Base-by-base conservation (phyloP, 2,888 invertebrate genomes). In the Morpho helenor region DNA sequence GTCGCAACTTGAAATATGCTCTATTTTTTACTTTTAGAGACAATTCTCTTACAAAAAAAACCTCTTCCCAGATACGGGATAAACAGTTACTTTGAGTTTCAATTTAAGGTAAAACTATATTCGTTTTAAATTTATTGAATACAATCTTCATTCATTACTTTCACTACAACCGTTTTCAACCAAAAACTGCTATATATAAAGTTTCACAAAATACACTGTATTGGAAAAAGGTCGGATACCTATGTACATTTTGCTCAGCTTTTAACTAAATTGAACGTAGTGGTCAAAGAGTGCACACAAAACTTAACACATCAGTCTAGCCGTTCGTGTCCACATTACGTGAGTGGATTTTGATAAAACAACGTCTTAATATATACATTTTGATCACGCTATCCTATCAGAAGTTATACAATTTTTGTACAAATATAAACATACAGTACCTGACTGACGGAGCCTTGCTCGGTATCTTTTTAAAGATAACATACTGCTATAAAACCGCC, bases 191-290 rank as follows among this genome's bases (percentile, higher is more conserved):
- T 68, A 31, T 31, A 31, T 31, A 31, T 31, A 31, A 31, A 31
- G 31, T 31, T 31, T 31, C 31, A 31, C 31, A 31, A 31, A 31
- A 31, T 31, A 31, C 31, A 5, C 5, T 31, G 31, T 5, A 31
- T 31, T 31, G 31, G 31, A 31, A 31, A 23, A 31, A 31, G 31
- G 31, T 31, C 31, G 31, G 31, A 1, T 31, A 31, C 31, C 31
- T 31, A 31, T 31, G 31, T 31, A 31, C 31, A 31, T 31, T 31
- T 31, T 31, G 31, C 31, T 74, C 76, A 78, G 87, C 87, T 88
- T 85, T 88, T 85, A 87, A 87, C 82, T 83, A 87, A 87, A 89
- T 89, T 88, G 85, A 82, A 87, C 82, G 84, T 82, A 82, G 71
- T 77, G 75, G 75, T 75, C 76, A 81, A 83, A 78, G 80, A 80